Conservation (phyloP, 2,888 invertebrate genomes). For the Quadroppia sp. region DNA sequence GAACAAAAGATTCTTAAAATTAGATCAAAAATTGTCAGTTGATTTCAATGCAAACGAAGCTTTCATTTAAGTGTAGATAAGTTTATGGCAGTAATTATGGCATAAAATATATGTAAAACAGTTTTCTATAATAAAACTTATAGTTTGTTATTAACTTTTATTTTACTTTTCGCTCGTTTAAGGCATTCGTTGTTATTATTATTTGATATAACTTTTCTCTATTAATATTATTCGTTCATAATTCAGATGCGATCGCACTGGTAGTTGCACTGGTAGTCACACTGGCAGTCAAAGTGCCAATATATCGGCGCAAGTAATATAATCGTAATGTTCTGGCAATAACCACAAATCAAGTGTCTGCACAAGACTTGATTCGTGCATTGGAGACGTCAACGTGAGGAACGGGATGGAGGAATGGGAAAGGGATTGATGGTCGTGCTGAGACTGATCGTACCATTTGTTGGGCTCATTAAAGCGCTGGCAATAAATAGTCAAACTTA, state of each 20-base stretch:
- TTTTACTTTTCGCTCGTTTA: constrained; percentile 8
- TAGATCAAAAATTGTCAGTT: no score
- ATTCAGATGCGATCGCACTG: constrained; percentile 28
- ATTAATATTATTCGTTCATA: constrained; percentile 36
- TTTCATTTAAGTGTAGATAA: constrained; percentile 1
- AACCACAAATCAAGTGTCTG: constrained; percentile 36
- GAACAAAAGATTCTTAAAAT: no score
- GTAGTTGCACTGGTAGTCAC: constrained; percentile 14
- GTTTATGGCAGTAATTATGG: constrained; percentile 31
- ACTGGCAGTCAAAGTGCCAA: constrained; percentile 31
- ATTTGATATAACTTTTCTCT: constrained; percentile 16
- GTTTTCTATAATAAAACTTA: constrained; percentile 12
- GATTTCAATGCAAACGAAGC: constrained; percentile 5
- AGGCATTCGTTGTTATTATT: background rate
- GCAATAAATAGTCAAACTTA: constrained; percentile 33
- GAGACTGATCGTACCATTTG: constrained; percentile 35
- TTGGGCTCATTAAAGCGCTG: constrained; percentile 28
- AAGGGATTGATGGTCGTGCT: constrained; percentile 29
- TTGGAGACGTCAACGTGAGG: constrained; percentile 23
- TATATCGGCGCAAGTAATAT: constrained; percentile 31
- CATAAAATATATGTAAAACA: constrained; percentile 34
- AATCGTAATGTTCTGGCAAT: constrained; percentile 34
- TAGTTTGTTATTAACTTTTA: constrained; percentile 24
- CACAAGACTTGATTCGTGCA: constrained; percentile 33
- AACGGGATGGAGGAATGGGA: no score